Evolutionary conservation across 2,888 invertebrate genomes (phyloP).

Genomic region (Charanyca ferruginea): DNA sequence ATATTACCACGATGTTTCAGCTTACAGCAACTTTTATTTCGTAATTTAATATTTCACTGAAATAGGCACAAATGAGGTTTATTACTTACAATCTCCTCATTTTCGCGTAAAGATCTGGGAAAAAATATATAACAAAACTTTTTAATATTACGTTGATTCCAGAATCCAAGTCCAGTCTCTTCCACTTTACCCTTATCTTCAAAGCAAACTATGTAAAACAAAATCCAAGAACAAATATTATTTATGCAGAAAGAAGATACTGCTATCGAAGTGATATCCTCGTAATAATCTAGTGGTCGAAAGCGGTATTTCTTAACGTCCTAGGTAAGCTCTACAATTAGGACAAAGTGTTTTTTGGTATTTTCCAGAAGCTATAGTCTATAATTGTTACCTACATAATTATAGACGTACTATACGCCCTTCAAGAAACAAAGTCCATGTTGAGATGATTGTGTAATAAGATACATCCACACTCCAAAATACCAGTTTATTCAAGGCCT

Average conservation of each 20-base stretch:
- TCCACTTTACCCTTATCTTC: constrained; percentile 6
- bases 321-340: too few relatives aligned
- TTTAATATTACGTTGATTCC: background rate
- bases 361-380: too few relatives aligned
- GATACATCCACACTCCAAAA: background rate
- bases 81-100: constrained; percentile 16
- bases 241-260: background rate
- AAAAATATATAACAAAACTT: constrained; percentile 8
- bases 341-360: background rate
- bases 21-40: constrained; percentile 13
- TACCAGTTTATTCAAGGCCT: constrained; percentile 1
- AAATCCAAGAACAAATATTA: constrained; percentile 9
- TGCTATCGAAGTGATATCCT: background rate
- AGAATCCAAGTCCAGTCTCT: background rate
- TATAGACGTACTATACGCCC: too few relatives aligned
- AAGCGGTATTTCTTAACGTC: background rate
- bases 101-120: background rate
- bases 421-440: too few relatives aligned
- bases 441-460: background rate
- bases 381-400: too few relatives aligned
- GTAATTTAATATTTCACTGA: constrained; percentile 40
- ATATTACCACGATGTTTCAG: background rate
- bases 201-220: constrained; percentile 1
- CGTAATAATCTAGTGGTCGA: background rate
- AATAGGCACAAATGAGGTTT: constrained; percentile 15